These are phyloP conservation scores for Torymus tubicola DNA, from an alignment of 2,888 invertebrate species.

Conservation along the genomic window DNA sequence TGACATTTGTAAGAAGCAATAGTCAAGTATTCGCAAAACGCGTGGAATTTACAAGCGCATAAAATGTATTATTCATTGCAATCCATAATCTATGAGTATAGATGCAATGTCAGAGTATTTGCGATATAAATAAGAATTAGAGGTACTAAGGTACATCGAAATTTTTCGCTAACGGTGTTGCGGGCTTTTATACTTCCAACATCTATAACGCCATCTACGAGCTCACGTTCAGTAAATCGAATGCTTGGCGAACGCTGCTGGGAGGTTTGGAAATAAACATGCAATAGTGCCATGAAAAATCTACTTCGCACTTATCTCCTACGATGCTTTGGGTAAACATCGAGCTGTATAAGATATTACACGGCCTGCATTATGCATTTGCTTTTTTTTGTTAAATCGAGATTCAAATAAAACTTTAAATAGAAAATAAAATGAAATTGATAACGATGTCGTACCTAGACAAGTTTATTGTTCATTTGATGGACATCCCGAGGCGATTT, in stretches of 20 bases:
- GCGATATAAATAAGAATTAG: slow-evolving; percentile 20
- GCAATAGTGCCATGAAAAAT: slow-evolving; percentile 17
- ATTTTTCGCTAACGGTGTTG: too few species aligned
- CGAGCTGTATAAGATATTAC: slow-evolving; percentile 7
- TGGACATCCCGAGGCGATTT: too few species aligned
- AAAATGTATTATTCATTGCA: not conserved
- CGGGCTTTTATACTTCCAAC: not conserved
- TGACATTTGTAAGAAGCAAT: too few species aligned
- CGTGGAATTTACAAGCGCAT: too few species aligned
- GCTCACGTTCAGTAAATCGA: slow-evolving; percentile 9
- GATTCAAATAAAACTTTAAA: too few species aligned
- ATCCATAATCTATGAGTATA: not conserved
- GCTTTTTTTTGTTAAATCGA: too few species aligned
- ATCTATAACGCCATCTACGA: slow-evolving; percentile 34
- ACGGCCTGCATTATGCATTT: slow-evolving; percentile 4
- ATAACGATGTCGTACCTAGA: too few species aligned
- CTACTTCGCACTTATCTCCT: not conserved
- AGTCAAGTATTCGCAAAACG: too few species aligned
- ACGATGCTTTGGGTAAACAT: slow-evolving; percentile 2
- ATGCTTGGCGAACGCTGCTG: not conserved
- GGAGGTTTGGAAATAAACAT: slow-evolving; percentile 11
- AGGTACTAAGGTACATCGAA: not conserved
- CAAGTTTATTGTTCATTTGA: too few species aligned
- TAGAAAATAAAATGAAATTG: too few species aligned
- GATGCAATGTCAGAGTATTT: not conserved